Percentiles rank a stretch among this genome's conserved stretches.
Evolutionary conservation across 2,888 invertebrate genomes (phyloP).

Genomic region (Melieria omissa): DNA sequence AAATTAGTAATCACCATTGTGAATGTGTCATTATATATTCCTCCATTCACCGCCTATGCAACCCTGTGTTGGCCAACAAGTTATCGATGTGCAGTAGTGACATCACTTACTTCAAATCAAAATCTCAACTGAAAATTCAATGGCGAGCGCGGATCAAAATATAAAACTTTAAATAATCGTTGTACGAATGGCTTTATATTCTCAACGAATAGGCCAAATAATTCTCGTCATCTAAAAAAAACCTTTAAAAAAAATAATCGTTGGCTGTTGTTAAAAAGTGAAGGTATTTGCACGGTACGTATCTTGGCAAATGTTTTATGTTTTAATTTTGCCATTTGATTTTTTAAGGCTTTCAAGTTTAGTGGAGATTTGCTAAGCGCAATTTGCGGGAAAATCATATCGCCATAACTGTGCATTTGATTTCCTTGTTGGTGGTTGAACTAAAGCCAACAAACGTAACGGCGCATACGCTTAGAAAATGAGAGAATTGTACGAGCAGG

Average conservation of each 20-base stretch:
- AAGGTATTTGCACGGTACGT: no score
- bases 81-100: conserved; percentile 23
- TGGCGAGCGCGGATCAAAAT: background rate
- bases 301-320: no score
- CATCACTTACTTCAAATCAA: conserved; percentile 29
- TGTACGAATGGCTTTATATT: conserved; percentile 21
- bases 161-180: no score
- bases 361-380: conserved; percentile 47
- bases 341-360: no score
- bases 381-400: conserved; percentile 6
- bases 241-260: no score
- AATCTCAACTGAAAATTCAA: conserved; percentile 27
- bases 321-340: no score
- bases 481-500: conserved; percentile 44
- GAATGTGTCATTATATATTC: background rate
- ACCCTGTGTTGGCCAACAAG: background rate
- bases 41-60: background rate
- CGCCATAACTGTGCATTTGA: conserved; percentile 2
- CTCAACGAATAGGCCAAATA: no score
- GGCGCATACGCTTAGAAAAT: conserved; percentile 39
- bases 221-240: no score
- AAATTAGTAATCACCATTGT: background rate
- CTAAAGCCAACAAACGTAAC: conserved; percentile 8
- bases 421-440: no score
- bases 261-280: no score